phyloP scores from a whole-genome alignment of 2,888 invertebrate species.

The Mimachlamys varia region DNA sequence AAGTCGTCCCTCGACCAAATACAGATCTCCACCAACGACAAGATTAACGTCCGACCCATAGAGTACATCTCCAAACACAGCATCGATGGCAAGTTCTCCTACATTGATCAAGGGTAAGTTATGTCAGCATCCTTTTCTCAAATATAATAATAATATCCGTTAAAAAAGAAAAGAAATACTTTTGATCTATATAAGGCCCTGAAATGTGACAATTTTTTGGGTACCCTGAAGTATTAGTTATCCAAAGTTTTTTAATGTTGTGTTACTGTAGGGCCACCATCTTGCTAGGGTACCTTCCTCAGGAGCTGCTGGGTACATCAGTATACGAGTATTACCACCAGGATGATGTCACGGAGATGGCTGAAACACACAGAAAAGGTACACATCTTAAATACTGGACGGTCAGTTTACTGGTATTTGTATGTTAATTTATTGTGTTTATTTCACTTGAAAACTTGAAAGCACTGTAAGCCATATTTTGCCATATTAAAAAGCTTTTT shows the following conservation, averaged over 20 bases:
- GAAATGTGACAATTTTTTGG: no score
- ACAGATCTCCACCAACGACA: slow-evolving; percentile 41
- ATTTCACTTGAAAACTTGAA: no score
- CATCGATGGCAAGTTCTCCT: slow-evolving; percentile 95
- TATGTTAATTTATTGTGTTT: no score
- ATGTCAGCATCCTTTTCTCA: not conserved
- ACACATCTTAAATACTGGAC: slow-evolving; percentile 54
- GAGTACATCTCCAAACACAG: slow-evolving; percentile 92
- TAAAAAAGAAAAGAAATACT: no score
- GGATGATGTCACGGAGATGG: slow-evolving; percentile 90
- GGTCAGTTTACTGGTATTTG: no score
- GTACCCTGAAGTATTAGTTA: no score
- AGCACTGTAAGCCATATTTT: no score
- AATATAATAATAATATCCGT: no score
- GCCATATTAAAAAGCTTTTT: no score
- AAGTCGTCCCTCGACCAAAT: slow-evolving; percentile 47
- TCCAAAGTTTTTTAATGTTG: not conserved
- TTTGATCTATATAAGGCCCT: no score
- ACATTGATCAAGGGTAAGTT: slow-evolving; percentile 93
- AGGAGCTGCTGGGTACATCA: slow-evolving; percentile 95
- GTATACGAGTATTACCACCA: slow-evolving; percentile 96
- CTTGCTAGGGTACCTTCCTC: slow-evolving; percentile 94
- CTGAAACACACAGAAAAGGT: slow-evolving; percentile 91
- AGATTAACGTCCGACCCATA: slow-evolving; percentile 76
- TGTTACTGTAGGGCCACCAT: slow-evolving; percentile 88